phyloP scores from a whole-genome alignment of 2,113 vertebrate genomes.

The Gymnogyps californianus region DNA sequence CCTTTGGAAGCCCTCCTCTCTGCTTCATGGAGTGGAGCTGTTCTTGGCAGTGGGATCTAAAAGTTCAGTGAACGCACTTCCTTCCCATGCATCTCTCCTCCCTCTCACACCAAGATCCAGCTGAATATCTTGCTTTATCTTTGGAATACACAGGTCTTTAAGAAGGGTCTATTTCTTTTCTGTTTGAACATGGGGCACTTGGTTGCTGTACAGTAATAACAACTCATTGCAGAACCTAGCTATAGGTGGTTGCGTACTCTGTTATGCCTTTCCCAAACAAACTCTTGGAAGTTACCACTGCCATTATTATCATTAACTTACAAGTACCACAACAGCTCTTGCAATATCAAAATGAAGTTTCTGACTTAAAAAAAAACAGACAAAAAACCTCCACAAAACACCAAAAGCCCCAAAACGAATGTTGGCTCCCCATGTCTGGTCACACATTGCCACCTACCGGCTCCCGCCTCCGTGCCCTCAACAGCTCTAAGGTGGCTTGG shows the following conservation, averaged over 20 bases:
- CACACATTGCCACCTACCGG: conserved; percentile 43
- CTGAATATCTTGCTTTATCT: background rate
- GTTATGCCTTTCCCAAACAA: background rate
- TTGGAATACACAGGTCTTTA: background rate
- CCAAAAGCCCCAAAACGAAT: fast-evolving
- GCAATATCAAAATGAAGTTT: background rate
- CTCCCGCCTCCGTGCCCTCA: background rate
- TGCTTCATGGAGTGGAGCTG: background rate
- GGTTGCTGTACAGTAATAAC: background rate
- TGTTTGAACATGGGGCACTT: background rate
- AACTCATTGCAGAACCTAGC: background rate
- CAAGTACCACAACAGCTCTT: background rate
- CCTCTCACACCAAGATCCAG: background rate
- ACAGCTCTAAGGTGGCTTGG: background rate
- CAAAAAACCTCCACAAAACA: background rate
- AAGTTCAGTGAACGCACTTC: background rate
- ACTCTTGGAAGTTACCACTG: background rate
- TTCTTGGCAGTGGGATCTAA: background rate
- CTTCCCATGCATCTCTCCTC: background rate
- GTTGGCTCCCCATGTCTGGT: background rate
- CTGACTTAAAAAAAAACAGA: background rate
- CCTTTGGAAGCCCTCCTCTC: background rate
- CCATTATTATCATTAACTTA: background rate
- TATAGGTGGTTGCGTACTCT: fast-evolving
- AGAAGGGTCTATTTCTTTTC: background rate